Evolutionary conservation across 2,113 vertebrate species (phyloP).

Genomic region (Oriolus oriolus): DNA sequence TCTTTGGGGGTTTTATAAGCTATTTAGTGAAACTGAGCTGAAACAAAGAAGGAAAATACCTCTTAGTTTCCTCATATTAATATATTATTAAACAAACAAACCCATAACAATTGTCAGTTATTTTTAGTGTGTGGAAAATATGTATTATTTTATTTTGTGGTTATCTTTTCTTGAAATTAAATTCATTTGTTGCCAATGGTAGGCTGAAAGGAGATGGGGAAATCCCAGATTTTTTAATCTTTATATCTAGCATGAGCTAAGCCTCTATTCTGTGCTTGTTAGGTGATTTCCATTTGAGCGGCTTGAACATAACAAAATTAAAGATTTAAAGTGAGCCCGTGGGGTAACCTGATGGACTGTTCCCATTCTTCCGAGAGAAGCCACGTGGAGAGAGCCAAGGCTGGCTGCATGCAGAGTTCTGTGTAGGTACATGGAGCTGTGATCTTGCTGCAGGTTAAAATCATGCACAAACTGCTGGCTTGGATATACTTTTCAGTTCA

Average conservation of each 20-base stretch:
- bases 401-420: background rate
- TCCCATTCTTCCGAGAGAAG: background rate
- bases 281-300: slow-evolving; percentile 33
- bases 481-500: background rate
- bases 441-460: background rate
- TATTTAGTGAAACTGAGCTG: slow-evolving; percentile 20
- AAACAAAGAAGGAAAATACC: slow-evolving; percentile 37
- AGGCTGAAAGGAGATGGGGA: slow-evolving; percentile 19
- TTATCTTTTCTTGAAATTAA: slow-evolving; percentile 15
- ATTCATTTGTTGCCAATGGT: background rate
- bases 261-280: background rate
- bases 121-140: slow-evolving; percentile 18
- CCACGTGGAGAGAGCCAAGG: background rate
- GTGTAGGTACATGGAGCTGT: background rate
- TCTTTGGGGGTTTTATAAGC: slow-evolving; percentile 40
- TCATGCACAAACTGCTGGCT: accelerated
- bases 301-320: background rate
- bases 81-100: slow-evolving; percentile 34
- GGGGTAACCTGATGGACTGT: background rate
- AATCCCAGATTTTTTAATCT: slow-evolving; percentile 25
- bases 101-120: background rate
- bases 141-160: slow-evolving; percentile 16
- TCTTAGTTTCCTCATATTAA: slow-evolving; percentile 30
- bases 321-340: background rate
- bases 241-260: slow-evolving; percentile 13